Evolutionary conservation across 2,888 invertebrate genomes (phyloP), one percentile per base, ranked within the genome.

Genomic region (Stramonita haemastoma): DNA sequence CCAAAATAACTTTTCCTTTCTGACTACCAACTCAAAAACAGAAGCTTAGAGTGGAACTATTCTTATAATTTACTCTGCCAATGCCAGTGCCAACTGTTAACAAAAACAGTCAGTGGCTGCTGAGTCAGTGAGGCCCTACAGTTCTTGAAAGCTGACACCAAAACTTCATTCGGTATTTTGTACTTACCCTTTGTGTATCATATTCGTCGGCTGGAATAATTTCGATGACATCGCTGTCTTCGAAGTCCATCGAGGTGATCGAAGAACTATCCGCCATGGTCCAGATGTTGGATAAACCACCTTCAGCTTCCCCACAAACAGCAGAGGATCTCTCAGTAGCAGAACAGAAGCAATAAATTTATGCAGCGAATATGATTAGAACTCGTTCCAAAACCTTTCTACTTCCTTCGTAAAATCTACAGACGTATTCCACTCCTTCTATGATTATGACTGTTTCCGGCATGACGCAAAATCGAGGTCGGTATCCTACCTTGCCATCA

Each of bases 201-300:
- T 95, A 95, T 89, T 95, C 94, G 60, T 94, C 94, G 46, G 93
- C 90, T 15, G 94, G 93, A 66, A 94, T 92, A n/a, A 95, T 93
- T 88, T 95, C 94, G 70, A 94, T 93, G 46, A 94, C 93, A 90
- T 94, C 94, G 83, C 92, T 92, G 86, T 94, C 94, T 46, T 85
- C 88, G 17, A 86, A 86, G 22, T 88, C 90, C 57, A 89, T 84
- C 5, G 89, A 89, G 29, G 83, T 15, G 17, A 29, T 84, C 79
- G 79, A 60, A 15, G 89, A 56, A 85, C 85, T 60, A 15, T 19
- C 22, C 32, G 77, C 77, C 77, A 79, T 79, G 32, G 77, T 79
- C 77, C 34, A 79, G 77, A 79, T 79, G 29, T 73, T 26, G 46
- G 46, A 46, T 73, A 26, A 73, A 73, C 13, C 73, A 73, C 26